Conservation (phyloP, 2,888 invertebrate species). For the Autographa gamma region DNA sequence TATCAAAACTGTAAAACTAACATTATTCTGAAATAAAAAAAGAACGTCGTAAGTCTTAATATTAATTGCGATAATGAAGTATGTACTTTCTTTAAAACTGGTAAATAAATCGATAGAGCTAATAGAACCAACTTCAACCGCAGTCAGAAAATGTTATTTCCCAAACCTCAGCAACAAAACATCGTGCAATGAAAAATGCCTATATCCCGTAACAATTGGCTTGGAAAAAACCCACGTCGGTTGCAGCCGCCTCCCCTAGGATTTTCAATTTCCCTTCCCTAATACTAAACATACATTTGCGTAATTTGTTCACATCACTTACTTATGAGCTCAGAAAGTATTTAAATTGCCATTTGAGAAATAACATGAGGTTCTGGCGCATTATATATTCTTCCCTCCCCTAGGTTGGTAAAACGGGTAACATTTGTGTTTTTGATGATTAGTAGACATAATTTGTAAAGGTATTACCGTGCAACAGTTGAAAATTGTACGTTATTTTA, state of each 20-base stretch:
- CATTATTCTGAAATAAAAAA: not conserved
- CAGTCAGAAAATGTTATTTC: not conserved
- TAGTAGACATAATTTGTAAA: conserved; percentile 28
- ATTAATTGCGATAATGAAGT: not conserved
- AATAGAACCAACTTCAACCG: too few species aligned
- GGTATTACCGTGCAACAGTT: not conserved
- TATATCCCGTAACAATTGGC: conserved; percentile 31
- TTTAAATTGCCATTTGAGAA: conserved; percentile 68
- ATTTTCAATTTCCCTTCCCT: conserved; percentile 61
- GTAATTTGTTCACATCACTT: conserved; percentile 70
- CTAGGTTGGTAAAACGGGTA: conserved; percentile 9
- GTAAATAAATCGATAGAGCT: too few species aligned
- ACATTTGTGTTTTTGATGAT: conserved; percentile 36
- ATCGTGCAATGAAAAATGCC: conserved; percentile 4
- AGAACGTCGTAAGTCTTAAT: not conserved
- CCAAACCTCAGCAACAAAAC: not conserved
- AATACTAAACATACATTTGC: conserved; percentile 70
- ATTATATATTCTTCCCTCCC: conserved; percentile 31
- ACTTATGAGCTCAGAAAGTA: conserved; percentile 59
- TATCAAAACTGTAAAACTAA: not conserved
- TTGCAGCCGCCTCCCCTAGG: conserved; percentile 58
- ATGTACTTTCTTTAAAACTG: too few species aligned
- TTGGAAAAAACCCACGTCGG: conserved; percentile 26
- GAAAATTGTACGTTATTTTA: not conserved
- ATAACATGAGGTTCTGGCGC: conserved; percentile 46